Evolutionary conservation across 1,140 invertebrate genomes (phyloP), one percentile per base, ranked within the genome.

Genomic region (Euwallacea fornicatus): DNA sequence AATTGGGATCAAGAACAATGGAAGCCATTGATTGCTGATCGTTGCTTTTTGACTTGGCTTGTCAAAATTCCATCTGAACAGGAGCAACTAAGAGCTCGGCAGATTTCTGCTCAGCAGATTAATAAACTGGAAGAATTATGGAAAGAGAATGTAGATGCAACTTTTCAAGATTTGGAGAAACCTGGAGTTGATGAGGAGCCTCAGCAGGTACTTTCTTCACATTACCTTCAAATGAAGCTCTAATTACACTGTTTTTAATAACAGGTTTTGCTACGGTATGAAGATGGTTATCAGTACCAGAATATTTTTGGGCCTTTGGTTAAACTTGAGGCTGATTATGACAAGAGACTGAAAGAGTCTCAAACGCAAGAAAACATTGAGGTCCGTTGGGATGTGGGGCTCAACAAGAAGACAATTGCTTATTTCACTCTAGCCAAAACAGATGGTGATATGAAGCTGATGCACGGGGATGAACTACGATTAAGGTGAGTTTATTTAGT

Each of bases 1-100:
- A 99, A 99, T 82, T 99, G 97, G 96, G 96, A 98, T 85, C 95
- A 97, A 82, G 96, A 97, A 69, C 95, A 98, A 81, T 99, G 98
- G 98, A 98, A 98, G 81, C 97, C 98, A 0, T 84, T 99, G 10
- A 97, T 98, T 64, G 90, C 95, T 75, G 98, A 99, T 82, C 91
- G 97, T 33, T 93, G 93, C 77, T 97, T 99, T 80, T 81, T 99
- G 9, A 89, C 94, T 0, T 99, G 98, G 98, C 83, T 99, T 11
- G 96, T 99, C 0, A 99, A 99, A 82, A 91, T 95, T 53, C 96
- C 96, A 54, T 92, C 92, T 0, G 96, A 99, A 77, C 93, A 97
- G 79, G 97, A 99, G 77, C 97, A 98, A 83, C 84, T 97, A 67
- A 85, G 97, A 68, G 95, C 96, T 4, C 86, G 97, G 7, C 97